A percentile compares a stretch with the other conserved stretches of the same genome.
Evolutionary conservation across 2,888 invertebrate genomes (phyloP).

Genomic region (Lypha dubia): DNA sequence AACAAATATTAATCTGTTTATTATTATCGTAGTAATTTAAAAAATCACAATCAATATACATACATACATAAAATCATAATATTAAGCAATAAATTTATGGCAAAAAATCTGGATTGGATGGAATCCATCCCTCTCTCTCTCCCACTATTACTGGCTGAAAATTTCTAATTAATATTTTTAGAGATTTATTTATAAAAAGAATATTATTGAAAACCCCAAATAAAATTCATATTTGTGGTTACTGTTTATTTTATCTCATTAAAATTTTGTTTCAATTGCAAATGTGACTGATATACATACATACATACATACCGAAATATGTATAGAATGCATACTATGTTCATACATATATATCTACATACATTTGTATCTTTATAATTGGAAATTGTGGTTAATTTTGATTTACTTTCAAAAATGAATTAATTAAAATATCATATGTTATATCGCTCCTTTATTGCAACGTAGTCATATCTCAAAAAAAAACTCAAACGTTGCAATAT

Average conservation of each 20-base stretch:
- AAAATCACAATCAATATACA: too few species aligned
- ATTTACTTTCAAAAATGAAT: background rate
- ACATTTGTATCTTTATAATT: constrained; percentile 17
- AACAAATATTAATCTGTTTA: too few species aligned
- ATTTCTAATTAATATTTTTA: background rate
- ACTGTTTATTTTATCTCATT: constrained; percentile 7
- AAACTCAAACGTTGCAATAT: too few species aligned
- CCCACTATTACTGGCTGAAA: background rate
- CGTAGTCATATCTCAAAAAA: background rate
- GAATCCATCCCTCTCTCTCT: background rate
- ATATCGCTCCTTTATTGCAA: too few species aligned
- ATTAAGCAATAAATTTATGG: too few species aligned
- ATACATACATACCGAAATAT: too few species aligned
- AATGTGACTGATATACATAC: background rate
- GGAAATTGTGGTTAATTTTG: constrained; percentile 42
- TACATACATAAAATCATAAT: too few species aligned
- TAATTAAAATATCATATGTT: background rate
- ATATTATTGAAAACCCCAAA: constrained; percentile 9
- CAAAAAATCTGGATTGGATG: too few species aligned
- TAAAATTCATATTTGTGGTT: constrained; percentile 31
- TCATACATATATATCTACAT: too few species aligned
- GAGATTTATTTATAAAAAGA: background rate
- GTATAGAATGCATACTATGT: too few species aligned
- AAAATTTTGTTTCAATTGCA: constrained; percentile 12
- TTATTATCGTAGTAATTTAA: too few species aligned